Base-by-base conservation (phyloP, 2,797 vertebrate species). In the Florisuga fusca region DNA sequence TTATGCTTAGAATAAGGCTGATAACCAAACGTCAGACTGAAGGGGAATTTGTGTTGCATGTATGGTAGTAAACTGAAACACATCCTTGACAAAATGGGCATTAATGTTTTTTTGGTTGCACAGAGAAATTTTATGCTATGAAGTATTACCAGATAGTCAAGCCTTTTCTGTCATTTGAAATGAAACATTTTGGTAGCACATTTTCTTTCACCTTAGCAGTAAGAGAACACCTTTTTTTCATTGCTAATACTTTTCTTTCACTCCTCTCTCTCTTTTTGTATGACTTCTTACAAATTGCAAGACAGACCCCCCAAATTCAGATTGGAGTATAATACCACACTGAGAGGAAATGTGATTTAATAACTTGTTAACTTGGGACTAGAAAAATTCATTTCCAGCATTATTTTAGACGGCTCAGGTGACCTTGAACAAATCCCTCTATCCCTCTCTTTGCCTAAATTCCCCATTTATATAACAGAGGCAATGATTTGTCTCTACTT, bases 291-390 rank as follows among this genome's bases (percentile, higher is more conserved):
- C 48, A 72, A 87, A 75, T 29, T 77, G 12, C 15, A 87, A 94
- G 91, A 34, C 43, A 84, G 66, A n/a, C 25, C 15, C 48, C 74
- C 18, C 29, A 72, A 82, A 93, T 94, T 81, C 79, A 81, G 84
- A 88, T 12, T 84, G 43, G 34, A 92, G 46, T 74, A 25, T 68
- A 87, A 84, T 69, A 78, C 26, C 61, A 92, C 59, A 72, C 54
- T 55, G 66, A 94, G 54, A 89, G 58, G 62, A 96, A 94, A 81
- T 81, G 20, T 68, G 82, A 86, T 92, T 94, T 94, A 96, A 94
- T 91, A 93, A 86, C 91, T 94, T 94, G 84, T 93, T 96, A 95
- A 78, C 85, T 75, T 93, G 83, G 93, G 90, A 96, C 85, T 88
- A 90, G 87, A 96, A 78, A 87, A 96, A 87, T 55, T 87, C 73